Base-by-base conservation (phyloP, 2,888 invertebrate genomes). In the Clepsis dumicolana region DNA sequence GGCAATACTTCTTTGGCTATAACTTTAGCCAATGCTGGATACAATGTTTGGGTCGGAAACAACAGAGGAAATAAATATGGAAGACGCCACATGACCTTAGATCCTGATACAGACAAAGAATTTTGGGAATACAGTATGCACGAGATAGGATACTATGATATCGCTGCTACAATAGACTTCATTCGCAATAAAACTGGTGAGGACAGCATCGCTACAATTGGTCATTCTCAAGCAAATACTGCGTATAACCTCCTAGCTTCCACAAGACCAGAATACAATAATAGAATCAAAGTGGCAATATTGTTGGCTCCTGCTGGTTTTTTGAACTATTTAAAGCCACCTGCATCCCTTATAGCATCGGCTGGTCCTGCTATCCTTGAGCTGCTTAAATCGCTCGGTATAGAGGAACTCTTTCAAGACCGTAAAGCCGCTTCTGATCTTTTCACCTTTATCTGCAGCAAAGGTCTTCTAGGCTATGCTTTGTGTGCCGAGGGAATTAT, bases 1-100 rank as follows among this genome's bases (percentile, higher is more conserved):
- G 83, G 82, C 0, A 74, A 80, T 18, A 59, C 10, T 0, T 84
- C 84, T 0, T 62, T 84, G 14, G 78, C 74, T 0, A 65, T 76
- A 5, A 73, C 75, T 5, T 62, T 81, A 3, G 81, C 79, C 1
- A 54, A 70, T 0, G 21, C 27, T 16, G 79, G 79, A 3, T 80
- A 80, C 72, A 82, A 80, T 38, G 72, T 76, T 1, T 67, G 67
- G 67, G 38, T 41, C 1, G 62, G 62, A 16, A 67, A 67, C 14
- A 44, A 10, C 8, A 50, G 69, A 18, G 69, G 69, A 16, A 64
- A 12, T 32, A 52, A 60, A 41, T 69, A 54, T n/a, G 38, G 38
- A 1, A 8, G 59, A 32, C 32, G 35, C 24, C 67, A 67, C 24
- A 32, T 63, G 1, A 35, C n/a, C 4, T 27, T 72, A 32, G 56